phyloP scores from a whole-genome alignment of 2,888 invertebrate genomes.

The Trachelus tabidus region DNA sequence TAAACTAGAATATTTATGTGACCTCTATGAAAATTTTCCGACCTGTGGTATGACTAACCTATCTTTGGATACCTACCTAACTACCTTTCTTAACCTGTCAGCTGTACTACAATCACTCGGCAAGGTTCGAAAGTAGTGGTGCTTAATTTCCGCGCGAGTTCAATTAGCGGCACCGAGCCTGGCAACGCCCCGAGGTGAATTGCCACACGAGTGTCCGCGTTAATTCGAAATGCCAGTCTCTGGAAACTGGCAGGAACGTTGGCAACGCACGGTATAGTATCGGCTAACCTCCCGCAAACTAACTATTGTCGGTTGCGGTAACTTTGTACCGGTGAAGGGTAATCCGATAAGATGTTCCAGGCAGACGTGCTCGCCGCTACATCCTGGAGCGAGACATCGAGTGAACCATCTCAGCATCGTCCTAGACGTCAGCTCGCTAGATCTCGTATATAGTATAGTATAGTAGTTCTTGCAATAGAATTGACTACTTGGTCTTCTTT shows the following conservation, averaged over 20 bases:
- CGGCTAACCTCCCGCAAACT: constrained; percentile 41
- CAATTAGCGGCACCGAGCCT: neutral
- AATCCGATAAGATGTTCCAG: constrained; percentile 53
- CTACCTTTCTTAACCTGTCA: neutral
- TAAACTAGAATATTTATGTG: neutral
- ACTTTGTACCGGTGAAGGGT: constrained; percentile 39
- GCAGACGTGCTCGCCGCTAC: constrained; percentile 35
- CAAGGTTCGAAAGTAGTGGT: neutral
- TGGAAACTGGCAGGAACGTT: neutral
- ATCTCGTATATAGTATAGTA: neutral
- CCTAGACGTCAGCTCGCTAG: constrained; percentile 1
- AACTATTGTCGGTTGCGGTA: constrained; percentile 50
- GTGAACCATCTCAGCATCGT: constrained; percentile 1
- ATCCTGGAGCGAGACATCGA: neutral
- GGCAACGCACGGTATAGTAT: neutral
- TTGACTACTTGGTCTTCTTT: neutral
- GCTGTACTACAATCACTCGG: neutral
- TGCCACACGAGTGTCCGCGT: neutral
- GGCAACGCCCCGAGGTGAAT: neutral
- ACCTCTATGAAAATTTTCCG: neutral
- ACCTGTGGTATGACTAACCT: neutral
- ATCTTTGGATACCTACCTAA: neutral
- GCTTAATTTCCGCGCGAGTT: neutral
- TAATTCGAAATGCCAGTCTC: neutral
- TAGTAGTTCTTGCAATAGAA: neutral